Evolutionary conservation across 2,888 invertebrate species (phyloP).

Genomic region (Hirtodrosophila duncani): DNA sequence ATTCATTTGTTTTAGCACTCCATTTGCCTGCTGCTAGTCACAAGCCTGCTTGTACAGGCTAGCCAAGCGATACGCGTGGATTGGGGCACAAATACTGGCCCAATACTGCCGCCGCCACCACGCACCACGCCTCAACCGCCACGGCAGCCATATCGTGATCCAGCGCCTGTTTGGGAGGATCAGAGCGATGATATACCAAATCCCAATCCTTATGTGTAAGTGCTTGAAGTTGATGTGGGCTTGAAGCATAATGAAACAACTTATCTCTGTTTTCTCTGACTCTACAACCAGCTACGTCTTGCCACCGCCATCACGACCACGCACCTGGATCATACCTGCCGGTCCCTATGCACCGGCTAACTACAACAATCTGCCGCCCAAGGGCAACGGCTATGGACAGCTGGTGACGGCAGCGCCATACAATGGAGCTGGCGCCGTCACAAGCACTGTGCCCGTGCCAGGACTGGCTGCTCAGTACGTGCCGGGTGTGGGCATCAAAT

Average conservation of each 20-base stretch:
- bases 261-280: slow-evolving; percentile 3
- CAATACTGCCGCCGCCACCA: slow-evolving; percentile 81
- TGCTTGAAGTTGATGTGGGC: too few relatives aligned
- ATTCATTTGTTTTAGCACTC: slow-evolving; percentile 45
- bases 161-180: slow-evolving; percentile 83
- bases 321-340: slow-evolving; percentile 65
- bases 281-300: slow-evolving; percentile 75
- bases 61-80: slow-evolving; percentile 82
- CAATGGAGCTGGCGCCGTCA: slow-evolving; percentile 23
- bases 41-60: slow-evolving; percentile 48
- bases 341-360: slow-evolving; percentile 61
- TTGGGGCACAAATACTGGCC: slow-evolving; percentile 82
- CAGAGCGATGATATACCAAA: slow-evolving; percentile 81
- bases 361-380: slow-evolving; percentile 58
- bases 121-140: slow-evolving; percentile 79
- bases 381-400: slow-evolving; percentile 51
- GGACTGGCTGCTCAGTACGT: slow-evolving; percentile 74
- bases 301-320: slow-evolving; percentile 78
- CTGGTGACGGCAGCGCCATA: slow-evolving; percentile 42
- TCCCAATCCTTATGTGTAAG: slow-evolving; percentile 82
- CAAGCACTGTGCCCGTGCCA: slow-evolving; percentile 33
- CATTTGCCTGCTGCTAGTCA: slow-evolving; percentile 74
- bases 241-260: not conserved
- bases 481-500: slow-evolving; percentile 76
- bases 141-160: slow-evolving; percentile 80